Conservation (phyloP, 2,888 invertebrate species). For the Amphipyra tragopoginis region DNA sequence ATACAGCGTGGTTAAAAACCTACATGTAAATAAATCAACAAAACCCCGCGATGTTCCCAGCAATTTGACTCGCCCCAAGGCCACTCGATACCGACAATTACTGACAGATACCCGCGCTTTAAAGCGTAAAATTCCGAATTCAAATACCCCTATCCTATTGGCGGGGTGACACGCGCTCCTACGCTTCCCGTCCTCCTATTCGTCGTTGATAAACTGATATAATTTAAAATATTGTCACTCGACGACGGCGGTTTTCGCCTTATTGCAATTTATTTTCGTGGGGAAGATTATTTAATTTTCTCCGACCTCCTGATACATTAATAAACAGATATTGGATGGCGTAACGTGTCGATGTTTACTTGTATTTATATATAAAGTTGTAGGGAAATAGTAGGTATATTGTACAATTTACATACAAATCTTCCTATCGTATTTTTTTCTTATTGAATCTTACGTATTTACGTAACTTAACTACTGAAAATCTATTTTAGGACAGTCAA, state of each 20-base stretch:
- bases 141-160: conserved; percentile 75
- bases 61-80: conserved; percentile 66
- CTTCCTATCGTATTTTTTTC: too few relatives aligned
- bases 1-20: conserved; percentile 2
- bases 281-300: conserved; percentile 85
- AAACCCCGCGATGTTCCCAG: conserved; percentile 32
- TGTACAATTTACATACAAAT: not conserved
- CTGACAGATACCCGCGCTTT: conserved; percentile 62
- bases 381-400: not conserved
- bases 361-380: conserved; percentile 23
- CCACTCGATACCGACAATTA: conserved; percentile 67
- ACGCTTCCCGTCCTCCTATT: conserved; percentile 70
- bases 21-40: conserved; percentile 37
- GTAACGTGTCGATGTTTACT: conserved; percentile 48
- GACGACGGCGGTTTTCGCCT: conserved; percentile 78
- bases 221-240: conserved; percentile 88
- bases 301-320: conserved; percentile 75
- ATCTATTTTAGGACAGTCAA: too few relatives aligned
- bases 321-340: conserved; percentile 79
- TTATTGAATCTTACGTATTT: too few relatives aligned
- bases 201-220: conserved; percentile 82
- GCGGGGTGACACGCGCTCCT: conserved; percentile 62
- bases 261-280: conserved; percentile 86
- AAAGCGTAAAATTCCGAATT: conserved; percentile 79
- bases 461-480: too few relatives aligned